phyloP scores from a whole-genome alignment of 2,113 vertebrate species.

The Sialia sialis region DNA sequence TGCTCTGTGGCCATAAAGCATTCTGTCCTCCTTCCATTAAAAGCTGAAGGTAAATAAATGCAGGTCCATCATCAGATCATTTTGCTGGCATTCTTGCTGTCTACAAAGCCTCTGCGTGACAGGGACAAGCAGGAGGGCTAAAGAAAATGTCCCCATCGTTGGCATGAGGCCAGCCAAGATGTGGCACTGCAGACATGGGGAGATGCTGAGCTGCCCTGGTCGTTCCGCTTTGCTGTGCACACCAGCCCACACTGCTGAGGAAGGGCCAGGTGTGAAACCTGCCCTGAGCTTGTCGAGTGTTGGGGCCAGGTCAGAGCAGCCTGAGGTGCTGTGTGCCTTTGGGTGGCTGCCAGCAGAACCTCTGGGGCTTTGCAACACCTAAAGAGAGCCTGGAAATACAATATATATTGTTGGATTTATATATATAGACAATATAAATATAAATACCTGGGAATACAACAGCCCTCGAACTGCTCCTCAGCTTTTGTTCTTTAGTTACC shows the following conservation, averaged over 20 bases:
- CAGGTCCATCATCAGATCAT: background rate
- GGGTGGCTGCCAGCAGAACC: background rate
- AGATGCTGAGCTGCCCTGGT: background rate
- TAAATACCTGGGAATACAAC: background rate
- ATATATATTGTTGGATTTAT: background rate
- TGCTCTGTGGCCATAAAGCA: background rate
- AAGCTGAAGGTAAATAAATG: background rate
- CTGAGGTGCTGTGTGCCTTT: background rate
- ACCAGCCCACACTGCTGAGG: rapidly evolving
- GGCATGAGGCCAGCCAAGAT: too few relatives aligned
- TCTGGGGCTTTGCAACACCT: background rate
- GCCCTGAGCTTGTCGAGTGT: background rate
- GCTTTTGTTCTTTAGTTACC: background rate
- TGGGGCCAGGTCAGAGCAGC: background rate
- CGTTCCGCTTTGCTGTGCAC: background rate
- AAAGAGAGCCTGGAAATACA: background rate
- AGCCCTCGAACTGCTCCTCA: background rate
- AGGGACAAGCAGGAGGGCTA: background rate
- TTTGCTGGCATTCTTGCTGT: background rate
- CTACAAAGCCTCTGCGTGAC: background rate
- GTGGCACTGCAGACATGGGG: background rate
- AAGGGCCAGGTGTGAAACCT: background rate
- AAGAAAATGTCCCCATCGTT: background rate
- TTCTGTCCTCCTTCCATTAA: background rate
- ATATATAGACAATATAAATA: too few relatives aligned